Percentiles rank a stretch among this genome's conserved stretches.
These are phyloP conservation scores for Romanogobio albipinnatus DNA, from an alignment of 2,113 vertebrate genomes.

Conservation along the genomic window DNA sequence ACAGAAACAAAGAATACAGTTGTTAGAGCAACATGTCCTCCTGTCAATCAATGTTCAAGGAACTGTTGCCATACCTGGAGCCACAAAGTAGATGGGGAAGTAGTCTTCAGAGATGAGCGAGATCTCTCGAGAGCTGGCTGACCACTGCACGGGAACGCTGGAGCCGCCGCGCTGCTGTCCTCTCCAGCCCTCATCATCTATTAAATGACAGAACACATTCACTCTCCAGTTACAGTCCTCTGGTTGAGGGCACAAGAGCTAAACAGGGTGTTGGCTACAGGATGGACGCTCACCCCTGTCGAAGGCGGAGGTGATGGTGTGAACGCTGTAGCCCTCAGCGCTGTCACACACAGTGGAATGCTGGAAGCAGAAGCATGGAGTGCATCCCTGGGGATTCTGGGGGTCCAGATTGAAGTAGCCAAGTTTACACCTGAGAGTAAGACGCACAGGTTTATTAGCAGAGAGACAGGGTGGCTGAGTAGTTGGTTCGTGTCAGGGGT, in stretches of 20 bases:
- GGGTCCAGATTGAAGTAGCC: constrained; percentile 93
- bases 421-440: constrained; percentile 87
- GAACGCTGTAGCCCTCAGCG: constrained; percentile 81
- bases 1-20: constrained; percentile 46
- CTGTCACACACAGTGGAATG: constrained; percentile 93
- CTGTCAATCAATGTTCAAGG: neutral
- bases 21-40: neutral
- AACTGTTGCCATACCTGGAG: constrained; percentile 81
- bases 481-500: too few species aligned
- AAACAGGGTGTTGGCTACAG: neutral
- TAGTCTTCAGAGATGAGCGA: constrained; percentile 90
- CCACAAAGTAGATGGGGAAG: constrained; percentile 92
- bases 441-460: constrained; percentile 8
- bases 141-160: constrained; percentile 82
- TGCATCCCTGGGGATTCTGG: constrained; percentile 87
- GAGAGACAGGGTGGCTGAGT: neutral
- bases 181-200: constrained; percentile 87
- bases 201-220: neutral
- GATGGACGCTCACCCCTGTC: constrained; percentile 72
- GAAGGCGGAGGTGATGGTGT: constrained; percentile 82
- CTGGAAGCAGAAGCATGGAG: constrained; percentile 94
- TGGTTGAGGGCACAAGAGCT: neutral
- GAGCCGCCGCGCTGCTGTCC: constrained; percentile 87
- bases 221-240: neutral
- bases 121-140: constrained; percentile 79